Evolutionary conservation across 2,888 invertebrate species (phyloP), one percentile per base, ranked within the genome.

Genomic region (Heliconius hortense): DNA sequence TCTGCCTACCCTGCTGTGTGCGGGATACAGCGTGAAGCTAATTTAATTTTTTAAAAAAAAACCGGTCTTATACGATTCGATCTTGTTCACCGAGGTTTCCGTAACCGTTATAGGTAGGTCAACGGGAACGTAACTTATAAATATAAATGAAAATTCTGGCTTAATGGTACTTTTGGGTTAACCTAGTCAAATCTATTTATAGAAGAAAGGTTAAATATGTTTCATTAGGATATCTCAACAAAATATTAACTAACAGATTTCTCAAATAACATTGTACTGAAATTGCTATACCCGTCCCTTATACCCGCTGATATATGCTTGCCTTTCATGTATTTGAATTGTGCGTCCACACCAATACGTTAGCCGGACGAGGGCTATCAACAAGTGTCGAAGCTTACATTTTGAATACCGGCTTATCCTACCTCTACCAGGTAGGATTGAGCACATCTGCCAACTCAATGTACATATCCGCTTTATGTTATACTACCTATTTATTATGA

Each of bases 381-480:
- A 92, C 92, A 93, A 92, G 92, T 93, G 91, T 88, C 90, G 83
- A 87, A 87, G 84, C 85, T 86, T 84, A 86, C 84, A 89, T 88
- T 84, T 69, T 69, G 53, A 69, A 69, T 69, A 56, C 28, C 53
- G 53, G 53, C 69, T 69, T 69, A 69, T 56, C 69, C 69, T 56
- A 56, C 53, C 56, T 31, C 69, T 56, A 56, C 53, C 69, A 13
- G 69, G 53, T 31, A 69, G 13, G 28, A 69, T 69, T 53, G 69
- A 69, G 15, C 69, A 56, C 53, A 69, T 31, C 69, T 53, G 69
- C 28, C 69, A 69, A 13, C 53, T 56, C 28, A 0, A 31, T 28
- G 28, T 31, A 56, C 68, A 69, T 24, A 56, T 66, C n/a, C 64
- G 39, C 64, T 66, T 66, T 39, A 21, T 66, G 35, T 66, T 39